A percentile compares a stretch with the other conserved stretches of the same genome.
phyloP scores from a whole-genome alignment of 2,888 invertebrate species.

The Odontocerum albicorne region DNA sequence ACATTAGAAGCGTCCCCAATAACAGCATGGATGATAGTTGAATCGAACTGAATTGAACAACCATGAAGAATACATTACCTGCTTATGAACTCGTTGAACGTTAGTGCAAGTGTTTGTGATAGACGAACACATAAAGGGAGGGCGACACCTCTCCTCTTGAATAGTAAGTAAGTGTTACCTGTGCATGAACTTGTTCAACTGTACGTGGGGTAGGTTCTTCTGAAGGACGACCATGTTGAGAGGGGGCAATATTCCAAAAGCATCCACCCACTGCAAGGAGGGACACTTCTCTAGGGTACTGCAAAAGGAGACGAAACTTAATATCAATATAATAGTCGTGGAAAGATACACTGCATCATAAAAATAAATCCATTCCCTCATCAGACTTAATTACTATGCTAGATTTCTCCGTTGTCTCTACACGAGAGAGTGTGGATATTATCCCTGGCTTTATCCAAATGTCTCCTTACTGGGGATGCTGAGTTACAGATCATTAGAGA shows the following conservation, averaged over 20 bases:
- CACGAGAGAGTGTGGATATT: no score
- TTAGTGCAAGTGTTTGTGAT: background rate
- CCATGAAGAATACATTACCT: background rate
- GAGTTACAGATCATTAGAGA: no score
- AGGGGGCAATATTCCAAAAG: constrained; percentile 77
- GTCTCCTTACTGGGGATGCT: no score
- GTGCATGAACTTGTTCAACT: constrained; percentile 54
- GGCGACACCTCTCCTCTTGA: background rate
- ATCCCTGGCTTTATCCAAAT: no score
- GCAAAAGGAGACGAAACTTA: background rate
- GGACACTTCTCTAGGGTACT: constrained; percentile 34
- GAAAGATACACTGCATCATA: background rate
- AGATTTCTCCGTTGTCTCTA: constrained; percentile 12
- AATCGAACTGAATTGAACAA: background rate
- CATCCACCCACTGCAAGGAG: constrained; percentile 73
- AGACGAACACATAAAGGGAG: background rate
- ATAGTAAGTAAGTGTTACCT: constrained; percentile 42
- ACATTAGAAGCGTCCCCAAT: no score
- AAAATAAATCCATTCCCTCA: background rate
- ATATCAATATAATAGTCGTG: background rate
- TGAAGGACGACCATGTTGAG: constrained; percentile 49
- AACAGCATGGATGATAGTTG: no score
- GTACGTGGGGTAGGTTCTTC: constrained; percentile 46
- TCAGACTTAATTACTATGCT: background rate
- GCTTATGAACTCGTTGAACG: background rate